These are phyloP conservation scores for Chelon auratus DNA, from an alignment of 2,797 vertebrate species.

Conservation along the genomic window DNA sequence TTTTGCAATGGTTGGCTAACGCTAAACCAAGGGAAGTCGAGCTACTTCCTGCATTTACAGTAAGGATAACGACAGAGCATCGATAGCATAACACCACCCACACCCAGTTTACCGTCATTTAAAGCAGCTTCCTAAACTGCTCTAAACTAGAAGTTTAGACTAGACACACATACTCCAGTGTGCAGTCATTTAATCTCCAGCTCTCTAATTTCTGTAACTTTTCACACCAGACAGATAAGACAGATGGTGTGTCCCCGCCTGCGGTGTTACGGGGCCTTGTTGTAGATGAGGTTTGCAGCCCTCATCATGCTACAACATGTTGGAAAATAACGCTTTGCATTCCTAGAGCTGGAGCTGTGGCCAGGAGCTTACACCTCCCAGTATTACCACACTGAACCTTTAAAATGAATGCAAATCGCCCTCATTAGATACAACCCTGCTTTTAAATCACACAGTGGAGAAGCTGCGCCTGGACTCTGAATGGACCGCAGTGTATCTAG, in stretches of 20 bases:
- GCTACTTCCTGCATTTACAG: slow-evolving; percentile 74
- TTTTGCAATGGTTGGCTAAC: slow-evolving; percentile 19
- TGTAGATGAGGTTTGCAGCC: not conserved
- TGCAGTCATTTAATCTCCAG: not conserved
- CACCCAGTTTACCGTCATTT: slow-evolving; percentile 22
- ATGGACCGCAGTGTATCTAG: slow-evolving; percentile 41
- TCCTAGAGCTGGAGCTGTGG: slow-evolving; percentile 45
- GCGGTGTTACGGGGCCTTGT: slow-evolving; percentile 11
- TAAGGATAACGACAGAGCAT: slow-evolving; percentile 45
- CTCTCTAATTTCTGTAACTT: not conserved
- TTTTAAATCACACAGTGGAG: not conserved
- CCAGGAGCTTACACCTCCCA: not conserved
- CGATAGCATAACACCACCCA: slow-evolving; percentile 27
- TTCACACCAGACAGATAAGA: not conserved
- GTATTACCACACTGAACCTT: not conserved
- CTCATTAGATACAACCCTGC: not conserved
- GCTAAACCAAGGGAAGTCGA: slow-evolving; percentile 63
- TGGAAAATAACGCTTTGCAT: slow-evolving; percentile 53
- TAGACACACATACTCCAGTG: not conserved
- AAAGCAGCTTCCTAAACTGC: not conserved
- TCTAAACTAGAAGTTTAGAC: not conserved
- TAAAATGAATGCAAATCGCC: not conserved
- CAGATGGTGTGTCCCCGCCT: not conserved
- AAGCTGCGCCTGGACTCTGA: slow-evolving; percentile 17
- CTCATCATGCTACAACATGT: slow-evolving; percentile 63